phyloP scores from a whole-genome alignment of 2,888 invertebrate genomes.

The Mantis religiosa region DNA sequence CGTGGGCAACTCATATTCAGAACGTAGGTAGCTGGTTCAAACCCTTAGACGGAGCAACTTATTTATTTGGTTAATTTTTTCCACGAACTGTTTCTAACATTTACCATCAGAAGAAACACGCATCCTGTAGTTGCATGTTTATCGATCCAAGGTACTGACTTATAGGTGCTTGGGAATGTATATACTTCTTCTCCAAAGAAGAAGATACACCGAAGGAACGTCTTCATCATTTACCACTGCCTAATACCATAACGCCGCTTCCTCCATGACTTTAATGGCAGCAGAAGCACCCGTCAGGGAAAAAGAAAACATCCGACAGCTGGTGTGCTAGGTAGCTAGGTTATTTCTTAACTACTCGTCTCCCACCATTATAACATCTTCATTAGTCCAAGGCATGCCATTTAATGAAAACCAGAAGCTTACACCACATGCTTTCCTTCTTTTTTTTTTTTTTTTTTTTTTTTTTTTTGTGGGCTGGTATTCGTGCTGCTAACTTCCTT shows the following conservation, averaged over 20 bases:
- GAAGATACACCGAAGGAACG: background rate
- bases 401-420: background rate
- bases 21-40: too few relatives aligned
- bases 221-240: background rate
- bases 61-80: too few relatives aligned
- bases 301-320: background rate
- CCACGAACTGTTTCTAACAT: too few relatives aligned
- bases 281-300: background rate
- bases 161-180: too few relatives aligned
- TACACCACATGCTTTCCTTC: background rate
- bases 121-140: too few relatives aligned
- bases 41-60: too few relatives aligned
- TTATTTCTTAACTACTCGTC: background rate
- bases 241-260: background rate
- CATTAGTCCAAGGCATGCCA: background rate
- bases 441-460: background rate
- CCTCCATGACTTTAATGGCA: background rate
- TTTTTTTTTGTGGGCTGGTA: background rate
- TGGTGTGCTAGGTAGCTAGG: background rate
- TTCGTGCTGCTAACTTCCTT: background rate
- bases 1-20: too few relatives aligned
- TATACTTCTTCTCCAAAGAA: too few relatives aligned
- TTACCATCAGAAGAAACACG: too few relatives aligned
- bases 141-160: too few relatives aligned
- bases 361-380: background rate